phyloP scores from a whole-genome alignment of 2,797 vertebrate genomes.

The Tachyglossus aculeatus region DNA sequence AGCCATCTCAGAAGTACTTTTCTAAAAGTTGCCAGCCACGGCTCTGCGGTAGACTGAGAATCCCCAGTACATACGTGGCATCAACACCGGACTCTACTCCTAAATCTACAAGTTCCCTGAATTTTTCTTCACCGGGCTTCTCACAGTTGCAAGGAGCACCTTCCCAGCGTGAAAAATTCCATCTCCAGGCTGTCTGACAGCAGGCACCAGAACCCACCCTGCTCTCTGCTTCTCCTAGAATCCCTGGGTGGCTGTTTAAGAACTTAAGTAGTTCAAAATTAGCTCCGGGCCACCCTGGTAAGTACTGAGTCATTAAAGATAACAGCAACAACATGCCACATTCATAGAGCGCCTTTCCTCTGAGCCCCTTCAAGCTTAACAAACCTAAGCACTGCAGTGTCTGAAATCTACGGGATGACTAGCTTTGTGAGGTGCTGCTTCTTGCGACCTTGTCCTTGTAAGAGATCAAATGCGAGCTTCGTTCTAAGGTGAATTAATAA shows the following conservation, averaged over 20 bases:
- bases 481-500: slow-evolving; percentile 4
- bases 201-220: not conserved
- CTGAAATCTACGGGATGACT: not conserved
- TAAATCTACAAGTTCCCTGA: too few species aligned
- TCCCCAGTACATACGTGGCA: too few species aligned
- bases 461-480: slow-evolving; percentile 16
- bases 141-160: too few species aligned
- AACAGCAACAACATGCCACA: not conserved
- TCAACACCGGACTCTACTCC: too few species aligned
- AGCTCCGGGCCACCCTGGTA: not conserved
- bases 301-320: not conserved
- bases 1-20: too few species aligned
- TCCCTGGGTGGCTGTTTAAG: not conserved
- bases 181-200: too few species aligned
- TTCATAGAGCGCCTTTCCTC: not conserved
- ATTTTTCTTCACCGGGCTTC: too few species aligned
- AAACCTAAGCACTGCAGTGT: not conserved
- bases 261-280: slow-evolving; percentile 1
- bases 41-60: too few species aligned
- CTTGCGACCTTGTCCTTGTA: too few species aligned
- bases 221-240: not conserved
- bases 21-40: too few species aligned
- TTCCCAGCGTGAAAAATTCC: too few species aligned
- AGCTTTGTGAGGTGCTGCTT: too few species aligned
- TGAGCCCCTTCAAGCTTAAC: not conserved